These are phyloP conservation scores for Callimico goeldii DNA, from an alignment of 2,797 vertebrate genomes.

Conservation along the genomic window DNA sequence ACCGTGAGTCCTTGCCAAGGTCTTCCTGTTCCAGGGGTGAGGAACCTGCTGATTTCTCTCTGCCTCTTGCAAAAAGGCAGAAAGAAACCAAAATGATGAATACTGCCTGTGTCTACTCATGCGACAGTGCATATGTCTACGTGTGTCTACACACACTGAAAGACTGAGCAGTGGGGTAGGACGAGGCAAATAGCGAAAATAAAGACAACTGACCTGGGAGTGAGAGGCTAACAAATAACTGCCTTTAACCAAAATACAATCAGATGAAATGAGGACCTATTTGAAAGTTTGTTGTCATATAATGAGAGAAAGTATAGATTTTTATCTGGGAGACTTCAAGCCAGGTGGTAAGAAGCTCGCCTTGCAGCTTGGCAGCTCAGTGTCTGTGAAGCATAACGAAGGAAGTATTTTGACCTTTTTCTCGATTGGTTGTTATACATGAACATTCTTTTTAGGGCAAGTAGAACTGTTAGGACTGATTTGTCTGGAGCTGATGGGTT, in stretches of 20 bases:
- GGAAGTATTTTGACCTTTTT: neutral
- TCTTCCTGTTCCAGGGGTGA: neutral
- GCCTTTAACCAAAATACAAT: neutral
- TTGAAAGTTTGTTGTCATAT: neutral
- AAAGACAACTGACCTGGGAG: neutral
- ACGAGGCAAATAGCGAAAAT: neutral
- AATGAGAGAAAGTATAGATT: neutral
- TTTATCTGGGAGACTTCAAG: too few relatives aligned
- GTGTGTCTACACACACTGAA: neutral
- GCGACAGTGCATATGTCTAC: too few relatives aligned
- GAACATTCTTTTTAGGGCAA: neutral
- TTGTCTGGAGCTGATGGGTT: neutral
- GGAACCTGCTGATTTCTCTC: neutral
- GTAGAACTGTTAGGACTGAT: neutral
- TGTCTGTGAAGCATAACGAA: neutral
- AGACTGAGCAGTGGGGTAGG: neutral
- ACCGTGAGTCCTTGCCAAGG: neutral
- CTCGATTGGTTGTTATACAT: neutral
- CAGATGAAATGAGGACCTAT: neutral
- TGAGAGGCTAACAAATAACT: neutral
- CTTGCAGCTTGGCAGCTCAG: too few relatives aligned
- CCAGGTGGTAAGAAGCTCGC: too few relatives aligned
- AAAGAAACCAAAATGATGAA: neutral
- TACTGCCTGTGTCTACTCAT: neutral
- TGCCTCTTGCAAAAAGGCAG: neutral